Percentiles rank a stretch among this genome's conserved stretches.
These are phyloP conservation scores for Netelia virgata DNA, from an alignment of 2,888 invertebrate genomes.

Conservation along the genomic window DNA sequence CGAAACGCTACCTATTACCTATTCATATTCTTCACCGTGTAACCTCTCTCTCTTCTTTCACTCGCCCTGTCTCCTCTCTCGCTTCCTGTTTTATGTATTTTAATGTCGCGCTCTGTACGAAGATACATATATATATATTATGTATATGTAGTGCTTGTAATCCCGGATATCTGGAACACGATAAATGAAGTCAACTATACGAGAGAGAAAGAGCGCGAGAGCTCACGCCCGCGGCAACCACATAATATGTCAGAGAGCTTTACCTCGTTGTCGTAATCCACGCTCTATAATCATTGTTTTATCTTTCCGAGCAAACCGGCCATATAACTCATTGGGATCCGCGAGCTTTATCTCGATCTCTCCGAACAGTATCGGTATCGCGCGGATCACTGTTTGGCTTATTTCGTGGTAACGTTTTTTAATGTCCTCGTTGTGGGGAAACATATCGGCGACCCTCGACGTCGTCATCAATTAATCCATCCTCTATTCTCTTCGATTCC, in stretches of 20 bases:
- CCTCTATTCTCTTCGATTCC: constrained; percentile 38
- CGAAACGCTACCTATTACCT: constrained; percentile 14
- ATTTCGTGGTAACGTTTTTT: neutral
- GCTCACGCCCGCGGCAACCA: neutral
- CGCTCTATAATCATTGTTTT: neutral
- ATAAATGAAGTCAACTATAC: neutral
- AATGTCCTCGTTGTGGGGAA: too few relatives aligned
- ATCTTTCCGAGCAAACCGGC: neutral
- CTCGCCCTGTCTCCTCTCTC: neutral
- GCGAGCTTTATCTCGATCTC: neutral
- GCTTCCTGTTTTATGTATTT: constrained; percentile 13
- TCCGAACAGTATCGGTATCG: too few relatives aligned
- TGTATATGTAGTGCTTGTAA: neutral
- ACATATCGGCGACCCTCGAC: too few relatives aligned
- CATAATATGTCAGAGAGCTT: constrained; percentile 12
- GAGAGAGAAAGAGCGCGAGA: neutral
- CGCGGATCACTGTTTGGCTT: too few relatives aligned
- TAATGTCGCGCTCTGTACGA: neutral
- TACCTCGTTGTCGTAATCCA: neutral
- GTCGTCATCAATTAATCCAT: neutral
- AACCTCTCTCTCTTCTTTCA: constrained; percentile 4
- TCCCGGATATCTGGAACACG: constrained; percentile 20
- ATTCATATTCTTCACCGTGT: constrained; percentile 35
- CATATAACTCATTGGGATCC: neutral
- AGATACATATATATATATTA: too few relatives aligned